Evolutionary conservation across 2,113 vertebrate genomes (phyloP), one percentile per base, ranked within the genome.

Genomic region (Arizona elegans): DNA sequence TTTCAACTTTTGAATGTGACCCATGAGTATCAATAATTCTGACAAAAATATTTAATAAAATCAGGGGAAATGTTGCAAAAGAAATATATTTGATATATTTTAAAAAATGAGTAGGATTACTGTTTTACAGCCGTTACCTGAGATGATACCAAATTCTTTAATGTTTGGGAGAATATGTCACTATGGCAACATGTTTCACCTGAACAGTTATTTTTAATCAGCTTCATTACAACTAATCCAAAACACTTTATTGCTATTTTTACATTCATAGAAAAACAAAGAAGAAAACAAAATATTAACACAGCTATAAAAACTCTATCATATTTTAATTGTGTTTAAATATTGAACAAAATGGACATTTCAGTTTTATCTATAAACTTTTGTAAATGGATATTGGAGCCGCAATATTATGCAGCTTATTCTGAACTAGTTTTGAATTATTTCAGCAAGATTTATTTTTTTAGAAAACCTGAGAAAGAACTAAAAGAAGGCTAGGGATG

Each of bases 171-270:
- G 54, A 4, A 86, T 17, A 47, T 93, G 38, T 86, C 91, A 88
- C 91, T 90, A 33, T 0, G 0, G 86, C 58, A 85, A 91, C 21
- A 88, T 0, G 0, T 38, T 95, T 92, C 3, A 92, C 47, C 62
- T 93, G 87, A 54, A 91, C 94, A 95, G 43, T 0, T 0, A 15
- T 75, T 47, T 94, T 95, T 94, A 59, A 54, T 52, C 13, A 2
- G 23, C 29, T 52, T 86, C 58, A 90, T 89, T 93, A 26, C 26
- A 93, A 86, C 21, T 89, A 89, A 58, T 21, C 5, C 65, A 92
- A 65, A 3, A 58, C 43, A 17, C 53, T 47, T 52, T 89, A 19
- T 17, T 88, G 8, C 75, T 91, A n/a, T 19, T 92, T 19, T 47
- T 81, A 52, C 65, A 29, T 89, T 92, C 92, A 47, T 86, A 81